Evolutionary conservation across 2,797 vertebrate species (phyloP).

Genomic region (Rachycentron canadum): DNA sequence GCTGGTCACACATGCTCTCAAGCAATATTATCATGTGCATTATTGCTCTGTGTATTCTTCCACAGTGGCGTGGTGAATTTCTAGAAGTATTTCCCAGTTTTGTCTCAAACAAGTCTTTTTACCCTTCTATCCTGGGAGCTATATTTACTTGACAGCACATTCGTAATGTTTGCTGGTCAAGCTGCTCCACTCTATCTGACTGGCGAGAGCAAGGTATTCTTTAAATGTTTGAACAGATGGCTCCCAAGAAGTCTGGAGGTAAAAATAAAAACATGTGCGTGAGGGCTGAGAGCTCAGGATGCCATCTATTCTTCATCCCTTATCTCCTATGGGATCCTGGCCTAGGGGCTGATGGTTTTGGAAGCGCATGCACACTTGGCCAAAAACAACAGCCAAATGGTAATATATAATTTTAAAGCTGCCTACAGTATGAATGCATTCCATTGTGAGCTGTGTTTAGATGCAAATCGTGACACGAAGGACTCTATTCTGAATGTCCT

Average conservation of each 20-base stretch:
- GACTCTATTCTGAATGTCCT: conserved; percentile 3
- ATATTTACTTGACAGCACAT: conserved; percentile 71
- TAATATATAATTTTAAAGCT: conserved; percentile 60
- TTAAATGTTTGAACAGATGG: conserved; percentile 83
- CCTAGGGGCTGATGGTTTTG: conserved; percentile 72
- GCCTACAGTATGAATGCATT: conserved; percentile 49
- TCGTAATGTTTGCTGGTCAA: conserved; percentile 59
- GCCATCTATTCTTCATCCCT: conserved; percentile 78
- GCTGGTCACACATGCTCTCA: conserved; percentile 42
- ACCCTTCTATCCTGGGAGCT: conserved; percentile 39
- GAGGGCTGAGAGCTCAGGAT: conserved; percentile 70
- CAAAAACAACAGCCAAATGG: conserved; percentile 69
- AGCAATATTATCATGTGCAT: conserved; percentile 18
- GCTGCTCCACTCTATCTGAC: conserved; percentile 51
- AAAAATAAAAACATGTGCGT: conserved; percentile 79
- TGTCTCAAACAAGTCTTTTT: conserved; percentile 36
- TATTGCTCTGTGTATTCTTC: conserved; percentile 8
- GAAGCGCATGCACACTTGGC: conserved; percentile 60
- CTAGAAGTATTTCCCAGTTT: conserved; percentile 45
- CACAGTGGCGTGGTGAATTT: conserved; percentile 20
- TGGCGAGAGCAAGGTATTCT: conserved; percentile 71
- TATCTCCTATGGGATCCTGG: conserved; percentile 72
- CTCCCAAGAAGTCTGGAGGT: conserved; percentile 74
- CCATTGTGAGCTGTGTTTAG: conserved; percentile 22
- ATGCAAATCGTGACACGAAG: conserved; percentile 51